Percentiles rank a stretch among this genome's conserved stretches.
Conservation (phyloP, 2,888 invertebrate species). For the Drosophila planitibia region DNA sequence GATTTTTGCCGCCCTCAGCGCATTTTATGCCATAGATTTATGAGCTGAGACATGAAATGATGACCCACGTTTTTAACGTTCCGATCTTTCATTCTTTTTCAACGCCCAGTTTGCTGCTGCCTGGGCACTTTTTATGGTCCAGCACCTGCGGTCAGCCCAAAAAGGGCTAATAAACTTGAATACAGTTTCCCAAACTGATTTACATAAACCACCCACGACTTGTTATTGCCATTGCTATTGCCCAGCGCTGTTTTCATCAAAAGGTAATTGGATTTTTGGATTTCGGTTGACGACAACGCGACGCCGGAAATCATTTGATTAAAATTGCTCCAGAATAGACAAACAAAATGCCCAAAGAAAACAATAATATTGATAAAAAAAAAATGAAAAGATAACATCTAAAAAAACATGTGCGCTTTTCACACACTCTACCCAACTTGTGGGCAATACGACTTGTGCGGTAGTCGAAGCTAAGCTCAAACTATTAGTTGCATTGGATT, state of each 20-base stretch:
- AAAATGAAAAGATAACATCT: slow-evolving; percentile 17
- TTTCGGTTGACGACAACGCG: slow-evolving; percentile 46
- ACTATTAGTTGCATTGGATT: background rate
- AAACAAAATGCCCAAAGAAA: slow-evolving; percentile 39
- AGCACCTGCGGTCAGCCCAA: slow-evolving; percentile 74
- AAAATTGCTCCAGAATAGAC: slow-evolving; percentile 59
- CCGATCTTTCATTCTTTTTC: slow-evolving; percentile 30
- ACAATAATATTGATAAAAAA: slow-evolving; percentile 36
- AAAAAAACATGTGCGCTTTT: slow-evolving; percentile 50
- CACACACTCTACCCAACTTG: slow-evolving; percentile 10
- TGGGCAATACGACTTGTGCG: background rate
- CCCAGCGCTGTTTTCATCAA: slow-evolving; percentile 65
- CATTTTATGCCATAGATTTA: slow-evolving; percentile 72
- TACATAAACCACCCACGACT: slow-evolving; percentile 58
- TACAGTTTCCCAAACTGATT: slow-evolving; percentile 66
- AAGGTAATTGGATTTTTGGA: slow-evolving; percentile 73
- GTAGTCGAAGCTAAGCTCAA: background rate
- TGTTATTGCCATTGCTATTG: slow-evolving; percentile 14
- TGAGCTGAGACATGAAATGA: slow-evolving; percentile 79
- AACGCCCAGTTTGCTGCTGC: slow-evolving; percentile 58
- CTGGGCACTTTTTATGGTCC: slow-evolving; percentile 74
- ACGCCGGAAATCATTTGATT: slow-evolving; percentile 69
- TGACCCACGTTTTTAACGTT: slow-evolving; percentile 65
- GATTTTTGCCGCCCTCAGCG: slow-evolving; percentile 60
- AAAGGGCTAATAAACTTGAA: slow-evolving; percentile 77